A percentile compares a stretch with the other conserved stretches of the same genome.
Conservation (phyloP, 35 echinoderm and acorn worm species). For the Ophiothrix spiculata region DNA sequence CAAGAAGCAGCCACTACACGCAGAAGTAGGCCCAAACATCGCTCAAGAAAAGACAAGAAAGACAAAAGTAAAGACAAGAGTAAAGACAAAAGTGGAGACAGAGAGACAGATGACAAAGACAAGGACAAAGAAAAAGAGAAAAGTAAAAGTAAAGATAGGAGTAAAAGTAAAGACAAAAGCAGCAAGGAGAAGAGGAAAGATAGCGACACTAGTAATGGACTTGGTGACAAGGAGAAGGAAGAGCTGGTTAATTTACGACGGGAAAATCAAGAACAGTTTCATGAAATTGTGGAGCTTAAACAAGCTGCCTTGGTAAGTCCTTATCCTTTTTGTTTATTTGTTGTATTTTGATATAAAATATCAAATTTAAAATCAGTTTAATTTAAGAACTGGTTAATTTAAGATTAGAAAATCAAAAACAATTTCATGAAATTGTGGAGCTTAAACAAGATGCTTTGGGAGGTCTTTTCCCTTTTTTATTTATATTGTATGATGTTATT, state of each 20-base stretch:
- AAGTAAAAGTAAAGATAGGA: conserved; percentile 40
- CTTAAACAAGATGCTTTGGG: too few species aligned
- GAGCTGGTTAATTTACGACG: conserved; percentile 38
- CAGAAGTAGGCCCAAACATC: conserved; percentile 6
- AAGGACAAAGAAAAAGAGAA: not conserved
- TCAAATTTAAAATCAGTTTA: not conserved
- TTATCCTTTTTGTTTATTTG: not conserved
- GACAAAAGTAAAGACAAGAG: not conserved
- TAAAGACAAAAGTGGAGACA: not conserved
- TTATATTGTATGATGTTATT: too few species aligned
- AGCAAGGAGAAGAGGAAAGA: conserved; percentile 2
- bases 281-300: conserved; percentile 75
- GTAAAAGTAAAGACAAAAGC: not conserved
- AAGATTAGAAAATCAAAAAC: too few species aligned
- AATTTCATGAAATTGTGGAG: too few species aligned
- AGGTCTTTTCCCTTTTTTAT: too few species aligned
- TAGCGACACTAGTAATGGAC: not conserved
- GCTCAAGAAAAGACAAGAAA: not conserved
- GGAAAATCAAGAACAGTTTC: conserved; percentile 68
- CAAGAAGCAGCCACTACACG: conserved; percentile 5
- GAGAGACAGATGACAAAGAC: not conserved
- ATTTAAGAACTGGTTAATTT: too few species aligned
- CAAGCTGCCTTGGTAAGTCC: conserved; percentile 58
- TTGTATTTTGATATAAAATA: too few species aligned
- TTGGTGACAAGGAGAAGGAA: conserved; percentile 24